Evolutionary conservation across 2,797 vertebrate species (phyloP).

Genomic region (Xyrichtys novacula): DNA sequence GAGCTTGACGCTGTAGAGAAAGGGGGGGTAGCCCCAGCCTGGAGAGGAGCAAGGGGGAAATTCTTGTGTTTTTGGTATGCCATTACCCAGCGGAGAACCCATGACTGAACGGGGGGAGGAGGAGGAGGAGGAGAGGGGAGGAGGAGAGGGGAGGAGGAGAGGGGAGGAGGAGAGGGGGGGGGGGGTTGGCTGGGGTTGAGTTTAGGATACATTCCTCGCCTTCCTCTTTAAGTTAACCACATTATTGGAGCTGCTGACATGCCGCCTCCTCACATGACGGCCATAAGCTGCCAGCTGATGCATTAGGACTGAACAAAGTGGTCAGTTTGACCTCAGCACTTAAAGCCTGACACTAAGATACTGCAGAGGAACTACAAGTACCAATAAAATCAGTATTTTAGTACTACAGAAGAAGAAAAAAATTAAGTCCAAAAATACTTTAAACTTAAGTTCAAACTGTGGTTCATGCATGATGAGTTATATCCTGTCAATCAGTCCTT

Average conservation of each 20-base stretch:
- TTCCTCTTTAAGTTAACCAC: constrained; percentile 74
- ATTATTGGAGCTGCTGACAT: constrained; percentile 70
- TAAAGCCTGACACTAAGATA: background rate
- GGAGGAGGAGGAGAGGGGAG: constrained; percentile 13
- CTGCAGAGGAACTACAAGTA: background rate
- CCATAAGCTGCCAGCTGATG: constrained; percentile 57
- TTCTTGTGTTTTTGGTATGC: constrained; percentile 82
- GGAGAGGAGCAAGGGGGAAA: constrained; percentile 70
- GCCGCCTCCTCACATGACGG: constrained; percentile 69
- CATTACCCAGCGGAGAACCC: constrained; percentile 78
- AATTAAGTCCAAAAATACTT: too few species aligned
- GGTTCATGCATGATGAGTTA: too few species aligned
- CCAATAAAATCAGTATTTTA: background rate
- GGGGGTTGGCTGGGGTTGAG: constrained; percentile 61
- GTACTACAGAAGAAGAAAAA: background rate
- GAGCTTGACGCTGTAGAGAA: constrained; percentile 26
- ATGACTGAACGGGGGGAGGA: constrained; percentile 73
- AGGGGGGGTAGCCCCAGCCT: constrained; percentile 52
- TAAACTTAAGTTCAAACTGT: too few species aligned
- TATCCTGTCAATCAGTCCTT: too few species aligned
- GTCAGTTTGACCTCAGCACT: constrained; percentile 51
- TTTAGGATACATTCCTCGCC: constrained; percentile 74
- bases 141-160: constrained; percentile 45
- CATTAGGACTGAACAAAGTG: constrained; percentile 27
- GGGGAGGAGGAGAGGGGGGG: constrained; percentile 54